These are phyloP conservation scores for Zaprionus capensis DNA, from an alignment of 1,140 invertebrate species.

Conservation along the genomic window DNA sequence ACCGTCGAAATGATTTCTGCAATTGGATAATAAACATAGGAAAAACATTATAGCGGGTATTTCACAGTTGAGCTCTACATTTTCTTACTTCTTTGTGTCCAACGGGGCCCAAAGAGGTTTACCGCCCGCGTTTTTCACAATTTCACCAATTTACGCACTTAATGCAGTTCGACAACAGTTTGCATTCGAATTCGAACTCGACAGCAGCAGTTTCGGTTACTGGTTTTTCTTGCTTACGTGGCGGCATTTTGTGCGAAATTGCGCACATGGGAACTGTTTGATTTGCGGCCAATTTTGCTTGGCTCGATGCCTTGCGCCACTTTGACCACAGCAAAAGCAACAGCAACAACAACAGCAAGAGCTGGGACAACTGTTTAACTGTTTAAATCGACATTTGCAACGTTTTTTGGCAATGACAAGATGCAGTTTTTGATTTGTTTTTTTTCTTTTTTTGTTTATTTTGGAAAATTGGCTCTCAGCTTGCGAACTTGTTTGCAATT, in stretches of 20 bases:
- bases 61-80: too few species aligned
- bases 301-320: slow-evolving; percentile 62
- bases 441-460: slow-evolving; percentile 36
- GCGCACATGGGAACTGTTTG: slow-evolving; percentile 81
- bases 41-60: too few species aligned
- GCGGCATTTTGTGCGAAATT: slow-evolving; percentile 71
- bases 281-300: slow-evolving; percentile 73
- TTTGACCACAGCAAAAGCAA: slow-evolving; percentile 27
- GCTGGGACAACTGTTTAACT: slow-evolving; percentile 53
- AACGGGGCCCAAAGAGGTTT: too few species aligned
- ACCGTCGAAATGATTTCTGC: too few species aligned
- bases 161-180: slow-evolving; percentile 43
- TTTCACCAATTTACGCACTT: slow-evolving; percentile 66
- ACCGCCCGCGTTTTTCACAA: slow-evolving; percentile 39
- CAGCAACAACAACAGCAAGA: slow-evolving; percentile 6
- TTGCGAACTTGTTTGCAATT: slow-evolving; percentile 69
- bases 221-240: slow-evolving; percentile 63
- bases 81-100: too few species aligned
- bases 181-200: neutral
- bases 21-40: too few species aligned
- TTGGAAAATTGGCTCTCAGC: slow-evolving; percentile 69
- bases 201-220: slow-evolving; percentile 30
- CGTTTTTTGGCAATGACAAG: slow-evolving; percentile 80
- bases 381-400: slow-evolving; percentile 67
- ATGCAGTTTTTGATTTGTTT: slow-evolving; percentile 55